Percentiles rank a stretch among this genome's conserved stretches.
Evolutionary conservation across 2,888 invertebrate species (phyloP).

Genomic region (Dryobotodes eremita): DNA sequence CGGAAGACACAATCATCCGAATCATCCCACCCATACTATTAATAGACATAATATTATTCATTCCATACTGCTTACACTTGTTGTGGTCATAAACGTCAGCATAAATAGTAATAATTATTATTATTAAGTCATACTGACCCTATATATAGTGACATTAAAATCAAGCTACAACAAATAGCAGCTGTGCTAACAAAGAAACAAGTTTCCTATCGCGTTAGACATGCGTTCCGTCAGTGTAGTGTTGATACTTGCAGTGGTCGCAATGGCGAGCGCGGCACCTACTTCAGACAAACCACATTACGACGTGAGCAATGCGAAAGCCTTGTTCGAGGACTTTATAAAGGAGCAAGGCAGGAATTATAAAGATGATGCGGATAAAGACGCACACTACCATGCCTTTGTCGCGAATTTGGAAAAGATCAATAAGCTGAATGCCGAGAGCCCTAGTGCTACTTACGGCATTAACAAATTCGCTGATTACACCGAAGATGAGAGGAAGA

Average conservation of each 20-base stretch:
- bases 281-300: constrained; percentile 56
- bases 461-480: constrained; percentile 77
- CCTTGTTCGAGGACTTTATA: constrained; percentile 73
- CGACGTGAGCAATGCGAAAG: constrained; percentile 68
- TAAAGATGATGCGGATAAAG: constrained; percentile 72
- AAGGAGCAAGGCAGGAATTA: constrained; percentile 71
- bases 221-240: constrained; percentile 55
- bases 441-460: constrained; percentile 64
- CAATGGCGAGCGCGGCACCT: constrained; percentile 59
- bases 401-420: constrained; percentile 67
- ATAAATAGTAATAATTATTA: constrained; percentile 11
- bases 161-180: constrained; percentile 5
- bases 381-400: constrained; percentile 72
- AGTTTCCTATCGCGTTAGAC: constrained; percentile 13
- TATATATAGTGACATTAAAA: constrained; percentile 30
- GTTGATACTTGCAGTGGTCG: constrained; percentile 51
- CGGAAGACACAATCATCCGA: constrained; percentile 16
- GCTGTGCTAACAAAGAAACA: constrained; percentile 33
- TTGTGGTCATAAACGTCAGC: constrained; percentile 12
- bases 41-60: background rate
- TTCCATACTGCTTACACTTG: background rate
- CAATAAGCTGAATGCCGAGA: constrained; percentile 66
- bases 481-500: constrained; percentile 67
- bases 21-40: background rate
- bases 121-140: constrained; percentile 22